Evolutionary conservation across 1,140 invertebrate species (phyloP).

Genomic region (Drosophila grimshawi): DNA sequence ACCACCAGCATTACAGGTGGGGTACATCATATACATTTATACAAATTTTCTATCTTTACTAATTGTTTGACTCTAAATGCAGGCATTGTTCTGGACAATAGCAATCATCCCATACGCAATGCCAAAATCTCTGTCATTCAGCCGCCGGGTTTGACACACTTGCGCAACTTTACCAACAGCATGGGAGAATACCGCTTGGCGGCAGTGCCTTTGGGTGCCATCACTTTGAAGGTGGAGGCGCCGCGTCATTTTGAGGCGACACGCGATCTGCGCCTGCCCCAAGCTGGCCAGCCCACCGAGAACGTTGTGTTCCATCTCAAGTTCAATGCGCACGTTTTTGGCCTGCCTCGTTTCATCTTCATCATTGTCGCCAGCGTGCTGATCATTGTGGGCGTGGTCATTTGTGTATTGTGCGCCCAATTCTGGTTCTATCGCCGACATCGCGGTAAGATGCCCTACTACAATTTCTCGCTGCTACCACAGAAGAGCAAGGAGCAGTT

Average conservation of each 20-base stretch:
- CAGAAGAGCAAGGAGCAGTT: slow-evolving; percentile 82
- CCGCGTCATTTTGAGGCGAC: slow-evolving; percentile 86
- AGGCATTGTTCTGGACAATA: slow-evolving; percentile 86
- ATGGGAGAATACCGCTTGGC: slow-evolving; percentile 87
- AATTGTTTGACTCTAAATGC: background rate
- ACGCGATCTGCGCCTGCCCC: slow-evolving; percentile 85
- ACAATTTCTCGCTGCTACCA: slow-evolving; percentile 84
- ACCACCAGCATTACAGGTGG: slow-evolving; percentile 67
- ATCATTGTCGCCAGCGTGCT: slow-evolving; percentile 88
- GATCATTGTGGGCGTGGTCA: slow-evolving; percentile 66
- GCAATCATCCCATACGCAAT: slow-evolving; percentile 86
- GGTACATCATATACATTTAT: too few relatives aligned
- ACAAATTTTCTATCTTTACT: too few relatives aligned
- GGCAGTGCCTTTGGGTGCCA: slow-evolving; percentile 85
- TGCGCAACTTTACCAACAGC: slow-evolving; percentile 84
- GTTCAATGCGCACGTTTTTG: slow-evolving; percentile 88
- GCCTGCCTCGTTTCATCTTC: slow-evolving; percentile 90
- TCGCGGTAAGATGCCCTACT: slow-evolving; percentile 70
- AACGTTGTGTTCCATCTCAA: slow-evolving; percentile 89
- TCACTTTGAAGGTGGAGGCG: slow-evolving; percentile 86
- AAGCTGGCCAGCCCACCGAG: slow-evolving; percentile 80
- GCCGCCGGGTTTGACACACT: slow-evolving; percentile 69
- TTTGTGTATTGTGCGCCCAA: slow-evolving; percentile 76
- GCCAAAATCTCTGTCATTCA: slow-evolving; percentile 85
- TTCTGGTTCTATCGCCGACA: slow-evolving; percentile 77